Evolutionary conservation across 2,113 vertebrate species (phyloP).

Genomic region (Aptenodytes forsteri): DNA sequence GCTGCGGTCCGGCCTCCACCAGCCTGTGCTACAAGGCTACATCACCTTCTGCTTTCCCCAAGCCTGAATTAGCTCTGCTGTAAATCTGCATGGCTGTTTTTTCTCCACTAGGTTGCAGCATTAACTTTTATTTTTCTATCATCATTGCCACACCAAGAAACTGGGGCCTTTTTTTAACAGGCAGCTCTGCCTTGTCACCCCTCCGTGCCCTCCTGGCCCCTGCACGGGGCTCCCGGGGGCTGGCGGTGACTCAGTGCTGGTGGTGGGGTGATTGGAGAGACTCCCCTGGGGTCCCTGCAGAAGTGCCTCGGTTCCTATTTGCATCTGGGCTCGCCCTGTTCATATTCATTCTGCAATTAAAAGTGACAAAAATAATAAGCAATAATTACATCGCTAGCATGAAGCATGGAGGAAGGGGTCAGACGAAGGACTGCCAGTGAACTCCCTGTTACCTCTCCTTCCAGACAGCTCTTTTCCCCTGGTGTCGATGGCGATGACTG

Average conservation of each 20-base stretch:
- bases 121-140: background rate
- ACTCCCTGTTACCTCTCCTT: background rate
- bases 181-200: background rate
- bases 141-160: background rate
- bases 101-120: conserved; percentile 58
- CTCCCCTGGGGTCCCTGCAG: background rate
- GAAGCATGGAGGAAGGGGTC: background rate
- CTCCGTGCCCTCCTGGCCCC: background rate
- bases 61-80: accelerated
- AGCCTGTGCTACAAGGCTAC: background rate
- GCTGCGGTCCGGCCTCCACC: accelerated
- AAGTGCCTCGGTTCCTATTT: background rate
- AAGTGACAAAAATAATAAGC: background rate
- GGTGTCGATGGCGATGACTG: accelerated
- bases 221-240: background rate
- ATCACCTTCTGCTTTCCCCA: background rate
- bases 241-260: background rate
- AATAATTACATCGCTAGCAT: background rate
- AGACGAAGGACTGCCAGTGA: background rate
- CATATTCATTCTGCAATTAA: background rate
- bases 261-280: accelerated
- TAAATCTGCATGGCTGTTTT: background rate
- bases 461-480: background rate
- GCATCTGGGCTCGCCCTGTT: background rate
- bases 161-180: background rate